These are phyloP conservation scores for Brachyalestes nurse DNA, from an alignment of 2,797 vertebrate genomes.

Conservation along the genomic window DNA sequence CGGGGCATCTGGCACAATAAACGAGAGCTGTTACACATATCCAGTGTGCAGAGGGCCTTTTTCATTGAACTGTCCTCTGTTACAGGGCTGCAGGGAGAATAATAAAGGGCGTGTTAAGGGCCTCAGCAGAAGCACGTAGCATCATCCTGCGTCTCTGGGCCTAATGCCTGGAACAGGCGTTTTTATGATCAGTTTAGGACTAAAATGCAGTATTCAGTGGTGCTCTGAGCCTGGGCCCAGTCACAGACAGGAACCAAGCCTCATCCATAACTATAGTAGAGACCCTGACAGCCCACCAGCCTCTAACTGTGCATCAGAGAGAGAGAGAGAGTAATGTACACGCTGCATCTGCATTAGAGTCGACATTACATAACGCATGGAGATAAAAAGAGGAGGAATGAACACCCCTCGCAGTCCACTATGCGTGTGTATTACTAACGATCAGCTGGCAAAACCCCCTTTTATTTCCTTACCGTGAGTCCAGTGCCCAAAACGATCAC, in stretches of 20 bases:
- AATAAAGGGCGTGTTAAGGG: conserved; percentile 35
- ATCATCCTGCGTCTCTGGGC: neutral
- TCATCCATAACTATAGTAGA: neutral
- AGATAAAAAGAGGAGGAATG: no score
- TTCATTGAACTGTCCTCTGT: neutral
- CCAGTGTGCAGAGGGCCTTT: neutral
- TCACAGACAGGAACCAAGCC: neutral
- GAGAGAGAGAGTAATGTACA: no score
- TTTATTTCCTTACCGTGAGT: conserved; percentile 83
- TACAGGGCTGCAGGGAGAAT: neutral
- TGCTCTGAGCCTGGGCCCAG: neutral
- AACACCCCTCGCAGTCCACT: no score
- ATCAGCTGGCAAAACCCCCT: neutral
- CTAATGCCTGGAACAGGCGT: no score
- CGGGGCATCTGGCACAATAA: neutral
- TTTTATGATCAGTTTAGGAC: neutral
- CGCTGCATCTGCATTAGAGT: neutral
- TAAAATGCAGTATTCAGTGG: neutral
- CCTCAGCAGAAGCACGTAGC: conserved; percentile 29
- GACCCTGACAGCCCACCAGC: neutral
- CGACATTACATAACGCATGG: conserved; percentile 14
- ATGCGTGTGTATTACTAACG: neutral
- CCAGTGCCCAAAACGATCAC: conserved; percentile 93
- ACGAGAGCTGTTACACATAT: neutral
- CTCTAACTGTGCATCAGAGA: neutral